phyloP scores from a whole-genome alignment of 2,888 invertebrate genomes.

The Parochlus steinenii region DNA sequence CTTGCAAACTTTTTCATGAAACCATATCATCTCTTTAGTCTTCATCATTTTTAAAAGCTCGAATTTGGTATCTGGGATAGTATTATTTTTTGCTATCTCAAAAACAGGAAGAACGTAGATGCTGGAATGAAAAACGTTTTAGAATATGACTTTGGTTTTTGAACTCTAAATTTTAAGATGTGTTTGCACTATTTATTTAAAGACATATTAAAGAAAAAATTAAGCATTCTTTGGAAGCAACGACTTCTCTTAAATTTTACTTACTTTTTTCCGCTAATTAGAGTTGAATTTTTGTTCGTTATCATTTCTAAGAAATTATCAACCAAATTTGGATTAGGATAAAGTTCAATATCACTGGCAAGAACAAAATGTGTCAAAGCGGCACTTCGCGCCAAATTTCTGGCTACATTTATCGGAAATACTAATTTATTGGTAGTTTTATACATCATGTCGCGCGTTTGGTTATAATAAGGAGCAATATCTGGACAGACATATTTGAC shows the following conservation, averaged over 20 bases:
- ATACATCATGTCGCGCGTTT: constrained; percentile 44
- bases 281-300: no score
- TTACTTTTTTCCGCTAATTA: background rate
- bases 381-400: constrained; percentile 66
- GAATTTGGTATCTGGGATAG: constrained; percentile 18
- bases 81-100: constrained; percentile 40
- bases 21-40: constrained; percentile 16
- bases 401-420: constrained; percentile 76
- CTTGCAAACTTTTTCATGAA: constrained; percentile 18
- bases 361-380: constrained; percentile 65
- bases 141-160: background rate
- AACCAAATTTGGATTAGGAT: constrained; percentile 65
- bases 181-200: no score
- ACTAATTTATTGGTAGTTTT: constrained; percentile 54
- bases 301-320: constrained; percentile 67
- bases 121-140: constrained; percentile 24
- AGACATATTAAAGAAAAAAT: no score
- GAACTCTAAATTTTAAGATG: background rate
- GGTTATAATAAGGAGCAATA: constrained; percentile 42
- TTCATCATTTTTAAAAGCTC: constrained; percentile 18
- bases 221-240: no score
- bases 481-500: constrained; percentile 40
- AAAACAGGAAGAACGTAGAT: constrained; percentile 72
- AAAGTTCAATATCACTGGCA: constrained; percentile 74
- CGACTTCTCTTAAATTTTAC: no score